phyloP scores from a whole-genome alignment of 2,113 vertebrate species.

The Natator depressus region DNA sequence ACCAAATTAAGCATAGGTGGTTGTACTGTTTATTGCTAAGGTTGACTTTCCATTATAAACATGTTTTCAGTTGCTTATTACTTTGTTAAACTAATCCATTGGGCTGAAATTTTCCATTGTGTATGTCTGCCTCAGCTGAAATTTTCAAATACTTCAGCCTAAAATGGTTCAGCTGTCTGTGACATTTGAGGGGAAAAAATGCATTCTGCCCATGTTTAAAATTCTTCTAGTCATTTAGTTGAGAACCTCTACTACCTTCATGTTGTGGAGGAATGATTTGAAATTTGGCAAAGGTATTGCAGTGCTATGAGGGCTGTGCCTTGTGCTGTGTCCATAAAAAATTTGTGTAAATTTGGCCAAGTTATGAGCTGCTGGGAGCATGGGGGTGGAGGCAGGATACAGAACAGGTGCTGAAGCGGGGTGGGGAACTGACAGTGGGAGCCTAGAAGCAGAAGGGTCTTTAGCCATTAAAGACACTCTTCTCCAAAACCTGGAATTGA shows the following conservation, averaged over 20 bases:
- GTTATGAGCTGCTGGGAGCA: background rate
- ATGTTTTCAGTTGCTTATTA: background rate
- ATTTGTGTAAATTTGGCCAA: accelerated
- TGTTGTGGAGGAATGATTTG: background rate
- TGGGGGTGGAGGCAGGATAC: background rate
- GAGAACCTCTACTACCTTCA: background rate
- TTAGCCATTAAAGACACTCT: background rate
- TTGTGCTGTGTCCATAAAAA: background rate
- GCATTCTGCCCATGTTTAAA: background rate
- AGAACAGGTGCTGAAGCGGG: background rate
- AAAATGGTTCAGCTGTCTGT: background rate
- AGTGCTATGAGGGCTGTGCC: accelerated
- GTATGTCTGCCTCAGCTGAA: background rate
- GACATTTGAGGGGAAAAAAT: background rate
- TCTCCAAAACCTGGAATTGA: background rate
- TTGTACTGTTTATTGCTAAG: background rate
- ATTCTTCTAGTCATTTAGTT: background rate
- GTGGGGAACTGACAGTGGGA: background rate
- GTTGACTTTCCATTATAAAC: background rate
- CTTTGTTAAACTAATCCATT: background rate
- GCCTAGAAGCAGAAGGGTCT: background rate
- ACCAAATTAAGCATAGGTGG: background rate
- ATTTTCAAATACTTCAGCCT: too few relatives aligned
- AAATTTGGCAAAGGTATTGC: background rate
- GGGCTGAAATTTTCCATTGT: background rate